Evolutionary conservation across 92 coral and sea anemone species (phyloP), one percentile per base, ranked within the genome.

Genomic region (Umimayanthus chanpuru): DNA sequence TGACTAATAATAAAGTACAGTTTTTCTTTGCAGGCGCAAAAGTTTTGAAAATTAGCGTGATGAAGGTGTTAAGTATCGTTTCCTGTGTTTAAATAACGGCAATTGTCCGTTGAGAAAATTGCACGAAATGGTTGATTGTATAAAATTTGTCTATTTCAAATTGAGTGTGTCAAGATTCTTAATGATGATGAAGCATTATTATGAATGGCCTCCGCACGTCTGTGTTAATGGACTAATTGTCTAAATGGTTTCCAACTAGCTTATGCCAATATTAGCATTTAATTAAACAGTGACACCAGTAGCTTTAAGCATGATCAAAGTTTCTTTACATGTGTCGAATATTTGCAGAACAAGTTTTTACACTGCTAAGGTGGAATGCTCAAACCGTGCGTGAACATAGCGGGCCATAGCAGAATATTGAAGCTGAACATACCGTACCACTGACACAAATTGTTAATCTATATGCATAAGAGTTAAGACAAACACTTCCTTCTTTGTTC

Each of bases 211-310:
- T 38, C 87, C 77, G 87, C 79, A 83, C 43, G 87, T 83, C 78
- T 65, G 77, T 6, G 49, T 88, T 85, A 91, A 91, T 91, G 93
- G 91, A 86, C 91, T 91, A 91, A 91, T 91, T 91, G 88, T 70
- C 89, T 80, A 85, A 91, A 91, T 91, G 93, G 91, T 80, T 87
- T 80, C 85, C 89, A 83, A 68, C 87, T 47, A 47, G 50, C 50
- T 53, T 74, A 56, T 81, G 83, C 64, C 89, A 85, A 85, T 88
- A 85, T 85, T 88, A 85, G 93, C 91, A 91, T 91, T 80, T 85
- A 88, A 85, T 88, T 88, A 89, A 58, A 58, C 82, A 65, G 65
- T 43, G 79, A 91, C 66, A 88, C 89, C 56, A 65, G 66, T 40
- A 40, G 32, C 71, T 75, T 75, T 58, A 43, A 29, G 67, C 77